Conservation (phyloP, 2,888 invertebrate species). For the Diploptera punctata region DNA sequence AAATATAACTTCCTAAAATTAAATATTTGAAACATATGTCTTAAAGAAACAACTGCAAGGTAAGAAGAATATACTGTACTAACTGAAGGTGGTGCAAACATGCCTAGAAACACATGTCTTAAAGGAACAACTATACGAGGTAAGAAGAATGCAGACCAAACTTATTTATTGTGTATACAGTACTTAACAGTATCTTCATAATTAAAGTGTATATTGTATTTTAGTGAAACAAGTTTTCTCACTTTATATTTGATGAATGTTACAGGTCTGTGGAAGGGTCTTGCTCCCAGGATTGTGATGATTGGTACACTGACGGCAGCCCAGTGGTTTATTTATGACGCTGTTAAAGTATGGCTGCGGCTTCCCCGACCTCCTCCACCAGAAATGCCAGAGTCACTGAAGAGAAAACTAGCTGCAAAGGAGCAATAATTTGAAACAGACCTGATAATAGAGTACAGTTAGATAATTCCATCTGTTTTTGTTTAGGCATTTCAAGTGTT, state of each 20-base stretch:
- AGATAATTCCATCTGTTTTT: constrained; percentile 16
- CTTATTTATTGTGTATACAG: too few relatives aligned
- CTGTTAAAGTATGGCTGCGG: constrained; percentile 83
- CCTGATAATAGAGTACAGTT: not conserved
- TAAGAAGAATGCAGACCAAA: too few relatives aligned
- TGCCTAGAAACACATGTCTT: too few relatives aligned
- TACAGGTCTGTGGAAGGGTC: constrained; percentile 84
- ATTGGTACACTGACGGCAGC: constrained; percentile 95
- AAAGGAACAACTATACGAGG: too few relatives aligned
- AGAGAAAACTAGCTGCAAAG: constrained; percentile 64
- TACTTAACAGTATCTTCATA: too few relatives aligned
- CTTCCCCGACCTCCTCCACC: constrained; percentile 97
- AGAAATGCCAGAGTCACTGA: constrained; percentile 92
- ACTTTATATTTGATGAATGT: not conserved
- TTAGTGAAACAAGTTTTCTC: not conserved
- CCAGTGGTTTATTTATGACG: constrained; percentile 98
- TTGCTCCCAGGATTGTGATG: constrained; percentile 93
- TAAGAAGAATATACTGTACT: too few relatives aligned
- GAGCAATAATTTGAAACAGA: constrained; percentile 27
- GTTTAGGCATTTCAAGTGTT: not conserved
- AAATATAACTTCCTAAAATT: too few relatives aligned
- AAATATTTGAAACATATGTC: too few relatives aligned
- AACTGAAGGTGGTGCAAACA: too few relatives aligned
- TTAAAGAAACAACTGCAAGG: too few relatives aligned
- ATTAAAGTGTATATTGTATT: not conserved